A percentile compares a stretch with the other conserved stretches of the same genome.
These are phyloP conservation scores for Chrysocyon brachyurus DNA, from an alignment of 2,797 vertebrate genomes.

Conservation along the genomic window DNA sequence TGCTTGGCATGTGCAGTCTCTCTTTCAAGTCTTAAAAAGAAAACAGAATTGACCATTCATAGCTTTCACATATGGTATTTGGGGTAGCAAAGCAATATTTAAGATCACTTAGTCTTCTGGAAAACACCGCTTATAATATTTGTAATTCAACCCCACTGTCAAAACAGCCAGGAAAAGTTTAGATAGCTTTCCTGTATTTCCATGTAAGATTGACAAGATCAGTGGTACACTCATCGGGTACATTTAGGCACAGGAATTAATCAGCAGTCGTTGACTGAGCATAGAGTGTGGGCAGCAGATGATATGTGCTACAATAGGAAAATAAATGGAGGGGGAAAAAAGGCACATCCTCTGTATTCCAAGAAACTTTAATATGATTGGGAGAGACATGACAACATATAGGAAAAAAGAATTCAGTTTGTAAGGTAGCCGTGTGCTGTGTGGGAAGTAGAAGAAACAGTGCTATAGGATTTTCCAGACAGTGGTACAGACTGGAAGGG, in stretches of 20 bases:
- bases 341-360: neutral
- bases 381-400: neutral
- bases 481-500: neutral
- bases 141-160: neutral
- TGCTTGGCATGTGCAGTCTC: neutral
- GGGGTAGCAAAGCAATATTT: neutral
- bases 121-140: neutral
- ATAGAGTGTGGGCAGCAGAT: neutral
- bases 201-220: neutral
- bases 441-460: neutral
- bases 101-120: neutral
- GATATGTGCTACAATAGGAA: neutral
- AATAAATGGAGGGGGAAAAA: neutral
- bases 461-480: neutral
- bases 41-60: neutral
- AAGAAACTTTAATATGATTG: neutral
- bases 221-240: neutral
- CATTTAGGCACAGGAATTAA: neutral
- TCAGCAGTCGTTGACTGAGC: neutral
- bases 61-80: neutral
- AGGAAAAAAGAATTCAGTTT: neutral
- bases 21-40: neutral
- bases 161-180: neutral
- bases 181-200: neutral
- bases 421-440: neutral